These are phyloP conservation scores for Herpetotheres cachinnans DNA, from an alignment of 2,113 vertebrate genomes.

Conservation along the genomic window DNA sequence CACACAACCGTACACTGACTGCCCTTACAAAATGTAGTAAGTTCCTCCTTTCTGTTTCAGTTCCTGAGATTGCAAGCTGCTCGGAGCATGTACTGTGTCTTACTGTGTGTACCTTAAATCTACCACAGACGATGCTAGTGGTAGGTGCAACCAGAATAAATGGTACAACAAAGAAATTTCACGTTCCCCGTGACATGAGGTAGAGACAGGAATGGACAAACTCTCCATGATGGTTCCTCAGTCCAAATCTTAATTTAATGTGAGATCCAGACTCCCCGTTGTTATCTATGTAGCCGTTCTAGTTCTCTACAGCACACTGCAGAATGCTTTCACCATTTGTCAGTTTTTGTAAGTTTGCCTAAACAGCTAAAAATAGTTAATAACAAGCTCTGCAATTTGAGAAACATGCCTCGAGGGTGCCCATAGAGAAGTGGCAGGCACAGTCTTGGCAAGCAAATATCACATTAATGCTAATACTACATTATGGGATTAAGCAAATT, in stretches of 20 bases:
- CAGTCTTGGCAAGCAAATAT: conserved; percentile 29
- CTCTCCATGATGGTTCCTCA: not conserved
- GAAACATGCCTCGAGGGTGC: conserved; percentile 44
- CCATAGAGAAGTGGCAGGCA: conserved; percentile 49
- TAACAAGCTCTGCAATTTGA: conserved; percentile 45
- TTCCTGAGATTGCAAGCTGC: not conserved
- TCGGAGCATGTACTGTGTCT: not conserved
- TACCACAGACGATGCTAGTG: not conserved
- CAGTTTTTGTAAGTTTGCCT: conserved; percentile 47
- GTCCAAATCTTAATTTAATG: not conserved
- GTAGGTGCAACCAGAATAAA: not conserved
- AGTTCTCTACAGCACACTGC: not conserved
- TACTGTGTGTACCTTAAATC: not conserved
- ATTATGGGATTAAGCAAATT: conserved; percentile 42
- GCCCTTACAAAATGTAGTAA: not conserved
- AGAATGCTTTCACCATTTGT: conserved; percentile 41
- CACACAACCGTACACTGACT: not conserved
- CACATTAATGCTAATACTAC: conserved; percentile 25
- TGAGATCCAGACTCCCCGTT: not conserved
- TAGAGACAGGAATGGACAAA: not conserved
- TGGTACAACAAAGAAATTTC: not conserved
- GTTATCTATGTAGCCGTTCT: conserved; percentile 19
- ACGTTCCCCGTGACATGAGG: fast-evolving
- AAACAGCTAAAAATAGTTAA: conserved; percentile 53
- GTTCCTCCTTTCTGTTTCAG: not conserved